Base-by-base conservation (phyloP, 2,113 vertebrate genomes). In the Hassar affinis region DNA sequence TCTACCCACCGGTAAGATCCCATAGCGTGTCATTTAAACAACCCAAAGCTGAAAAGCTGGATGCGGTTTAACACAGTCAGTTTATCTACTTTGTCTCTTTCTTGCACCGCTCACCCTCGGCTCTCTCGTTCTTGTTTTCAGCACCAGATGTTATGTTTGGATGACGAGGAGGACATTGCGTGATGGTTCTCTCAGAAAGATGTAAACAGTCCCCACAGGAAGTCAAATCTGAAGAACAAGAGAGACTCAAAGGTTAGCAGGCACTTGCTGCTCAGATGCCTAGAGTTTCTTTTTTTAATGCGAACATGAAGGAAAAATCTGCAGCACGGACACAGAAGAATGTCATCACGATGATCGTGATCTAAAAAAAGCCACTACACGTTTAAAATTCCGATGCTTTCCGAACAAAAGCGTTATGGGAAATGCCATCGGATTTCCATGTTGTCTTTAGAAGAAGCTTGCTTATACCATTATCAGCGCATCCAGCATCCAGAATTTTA, bases 91-190 rank as follows among this genome's bases (percentile, higher is more conserved):
- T 61, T 52, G 4, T 49, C 17, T 79, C 4, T 84, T 22, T 11
- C 20, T 69, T 3, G 45, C 66, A 6, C 10, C 45, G 6, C 45
- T 47, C 45, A 2, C 42, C 10, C 27, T 38, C 79, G 6, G 82
- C 80, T 33, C 2, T 81, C 45, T 80, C 51, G 1, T 56, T 11
- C 71, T 80, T 52, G 85, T 35, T 87, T 78, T 57, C 93, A 97
- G 96, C 93, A 94, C 79, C 95, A 96, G 90, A 95, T 96, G 88
- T 88, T 97, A 74, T 93, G 93, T 89, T 87, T 95, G 88, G 96
- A 97, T 22, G 96, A 97, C 20, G 82, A 83, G 8, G 82, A 83
- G 11, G 96, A 97, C 42, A 8, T 89, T 12, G 90, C 88, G 22
- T 95, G 84, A 94, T n/a, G 25, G 11, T 33, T 56, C 22, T 30